Base-by-base conservation (phyloP, 2,797 vertebrate species). In the Tolypeutes matacus region DNA sequence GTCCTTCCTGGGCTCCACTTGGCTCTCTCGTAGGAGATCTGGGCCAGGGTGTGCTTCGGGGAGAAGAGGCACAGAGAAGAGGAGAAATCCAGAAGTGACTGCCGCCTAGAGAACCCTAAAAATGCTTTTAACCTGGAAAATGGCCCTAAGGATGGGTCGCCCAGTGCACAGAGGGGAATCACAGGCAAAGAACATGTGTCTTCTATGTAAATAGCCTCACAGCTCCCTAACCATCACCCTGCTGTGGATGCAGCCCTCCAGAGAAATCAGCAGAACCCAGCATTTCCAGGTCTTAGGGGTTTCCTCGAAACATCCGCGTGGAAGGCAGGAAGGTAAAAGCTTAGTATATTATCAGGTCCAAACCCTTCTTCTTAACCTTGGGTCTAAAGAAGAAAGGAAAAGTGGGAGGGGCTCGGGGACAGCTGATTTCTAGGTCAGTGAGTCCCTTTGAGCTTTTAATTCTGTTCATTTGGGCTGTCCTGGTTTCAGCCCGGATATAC, bases 121-220 rank as follows among this genome's bases (percentile, higher is more conserved):
- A 88, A 67, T 82, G 90, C 95, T 97, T 94, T 95, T 93, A 88
- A 92, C 85, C 86, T 80, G 62, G 78, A 95, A 42, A 62, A 39
- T 13, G 34, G 27, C 27, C 85, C 67, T 27, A 39, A 36, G 67
- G 93, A 77, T 62, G 15, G 72, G 51, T 39, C 7, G 17, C 18
- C 2, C 72, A 3, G 31, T 5, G 17, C 29, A 12, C 27, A 42
- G 0, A 67, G 73, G 88, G 62, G 89, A 31, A 89, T 87, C 5
- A 64, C 64, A 39, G 49, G 42, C 46, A 69, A 67, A 86, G 9
- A 5, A 3, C 65, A 18, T 1, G 8, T 21, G 7, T 21, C 46
- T 7, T 77, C 42, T 51, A 51, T 81, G 81, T 36, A 27, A 75
- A 69, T 7, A 39, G 60, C 73, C 65, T 69, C 25, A 7, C 15